A percentile compares a stretch with the other conserved stretches of the same genome.
These are phyloP conservation scores for Champsocephalus gunnari DNA, from an alignment of 2,797 vertebrate genomes.

Conservation along the genomic window DNA sequence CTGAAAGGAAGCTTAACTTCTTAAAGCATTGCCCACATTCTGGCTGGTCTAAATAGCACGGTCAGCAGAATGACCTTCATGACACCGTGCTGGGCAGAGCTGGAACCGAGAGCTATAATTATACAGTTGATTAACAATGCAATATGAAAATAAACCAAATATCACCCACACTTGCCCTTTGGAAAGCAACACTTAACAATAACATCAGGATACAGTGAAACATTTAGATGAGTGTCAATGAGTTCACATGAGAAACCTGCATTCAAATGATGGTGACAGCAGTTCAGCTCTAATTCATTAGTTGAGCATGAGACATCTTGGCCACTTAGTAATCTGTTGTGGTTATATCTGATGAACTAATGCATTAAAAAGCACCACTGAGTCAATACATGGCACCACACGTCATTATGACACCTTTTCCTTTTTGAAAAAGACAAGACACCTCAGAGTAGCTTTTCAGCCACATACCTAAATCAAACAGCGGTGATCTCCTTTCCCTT, in stretches of 20 bases:
- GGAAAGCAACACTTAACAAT: too few relatives aligned
- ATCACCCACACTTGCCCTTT: conserved; percentile 9
- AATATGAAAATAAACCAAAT: conserved; percentile 6
- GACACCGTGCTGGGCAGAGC: neutral
- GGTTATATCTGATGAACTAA: conserved; percentile 45
- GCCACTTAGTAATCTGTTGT: conserved; percentile 30
- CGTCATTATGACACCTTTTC: conserved; percentile 11
- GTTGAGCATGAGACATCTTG: conserved; percentile 34
- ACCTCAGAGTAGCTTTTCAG: conserved; percentile 31
- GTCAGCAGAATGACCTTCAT: neutral
- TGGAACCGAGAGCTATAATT: neutral
- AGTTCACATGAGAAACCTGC: conserved; percentile 4
- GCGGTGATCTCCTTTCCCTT: conserved; percentile 37
- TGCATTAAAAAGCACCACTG: conserved; percentile 44
- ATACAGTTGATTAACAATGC: conserved; percentile 6
- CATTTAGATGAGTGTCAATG: conserved; percentile 15
- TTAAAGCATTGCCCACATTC: neutral
- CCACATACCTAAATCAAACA: conserved; percentile 59
- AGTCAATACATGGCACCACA: conserved; percentile 47
- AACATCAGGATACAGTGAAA: neutral
- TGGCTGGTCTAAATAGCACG: neutral
- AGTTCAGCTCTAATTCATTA: conserved; percentile 46
- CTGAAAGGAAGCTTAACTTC: conserved; percentile 3
- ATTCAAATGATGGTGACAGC: conserved; percentile 20
- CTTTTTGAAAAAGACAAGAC: conserved; percentile 20